Conservation (phyloP, 2,888 invertebrate genomes). For the Asteroscopus sphinx region DNA sequence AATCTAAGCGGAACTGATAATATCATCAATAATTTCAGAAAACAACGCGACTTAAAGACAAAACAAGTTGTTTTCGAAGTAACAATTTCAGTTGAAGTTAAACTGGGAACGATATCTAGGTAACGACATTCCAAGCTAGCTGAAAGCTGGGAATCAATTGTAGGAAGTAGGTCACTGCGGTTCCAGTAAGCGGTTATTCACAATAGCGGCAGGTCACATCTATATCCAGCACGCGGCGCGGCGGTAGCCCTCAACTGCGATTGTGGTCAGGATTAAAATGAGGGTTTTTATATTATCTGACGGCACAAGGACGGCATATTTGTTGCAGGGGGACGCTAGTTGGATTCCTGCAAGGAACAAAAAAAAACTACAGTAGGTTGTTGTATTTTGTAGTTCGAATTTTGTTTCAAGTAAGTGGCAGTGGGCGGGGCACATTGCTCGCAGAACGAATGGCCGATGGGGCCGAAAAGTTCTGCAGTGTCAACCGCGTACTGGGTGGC, state of each 20-base stretch:
- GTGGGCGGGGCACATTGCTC: too few species aligned
- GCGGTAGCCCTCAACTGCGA: background rate
- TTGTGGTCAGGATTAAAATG: background rate
- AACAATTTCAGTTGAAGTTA: constrained; percentile 16
- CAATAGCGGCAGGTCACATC: constrained; percentile 12
- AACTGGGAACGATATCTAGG: constrained; percentile 7
- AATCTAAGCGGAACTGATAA: too few species aligned
- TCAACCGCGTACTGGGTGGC: too few species aligned
- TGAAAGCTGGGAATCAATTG: constrained; percentile 40
- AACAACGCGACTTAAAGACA: constrained; percentile 1
- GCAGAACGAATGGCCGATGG: too few species aligned
- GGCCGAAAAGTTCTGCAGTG: too few species aligned
- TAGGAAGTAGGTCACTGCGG: constrained; percentile 44
- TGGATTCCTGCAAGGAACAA: too few species aligned
- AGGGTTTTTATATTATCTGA: background rate
- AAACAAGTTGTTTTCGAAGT: constrained; percentile 14
- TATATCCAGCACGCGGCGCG: background rate
- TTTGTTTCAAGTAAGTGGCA: too few species aligned
- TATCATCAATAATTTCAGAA: too few species aligned
- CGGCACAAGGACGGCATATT: too few species aligned
- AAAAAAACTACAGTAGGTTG: too few species aligned
- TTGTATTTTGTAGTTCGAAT: too few species aligned
- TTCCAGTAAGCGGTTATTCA: constrained; percentile 32
- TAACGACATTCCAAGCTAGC: constrained; percentile 30
- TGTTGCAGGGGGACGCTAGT: too few species aligned